phyloP scores from a whole-genome alignment of 2,888 invertebrate genomes.

The Drosophila meridiana region DNA sequence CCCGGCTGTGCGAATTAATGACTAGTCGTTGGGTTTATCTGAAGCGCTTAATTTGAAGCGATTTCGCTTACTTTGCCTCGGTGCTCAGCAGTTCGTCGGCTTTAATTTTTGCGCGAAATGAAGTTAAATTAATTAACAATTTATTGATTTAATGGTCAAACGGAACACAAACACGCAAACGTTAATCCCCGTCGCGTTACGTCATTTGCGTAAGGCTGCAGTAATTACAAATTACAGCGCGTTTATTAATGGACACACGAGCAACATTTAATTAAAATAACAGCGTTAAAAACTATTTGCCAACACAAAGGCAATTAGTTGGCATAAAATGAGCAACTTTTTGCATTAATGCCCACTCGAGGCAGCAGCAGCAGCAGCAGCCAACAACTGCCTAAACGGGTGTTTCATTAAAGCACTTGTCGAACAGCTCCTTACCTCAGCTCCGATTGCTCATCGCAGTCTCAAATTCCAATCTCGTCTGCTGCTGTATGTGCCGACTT shows the following conservation, averaged over 20 bases:
- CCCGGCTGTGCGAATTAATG: constrained; percentile 54
- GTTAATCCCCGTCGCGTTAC: constrained; percentile 30
- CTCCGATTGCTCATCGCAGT: background rate
- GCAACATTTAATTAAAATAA: constrained; percentile 61
- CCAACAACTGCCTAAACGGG: background rate
- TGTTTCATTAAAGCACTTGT: background rate
- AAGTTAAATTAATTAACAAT: constrained; percentile 58
- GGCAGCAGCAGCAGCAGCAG: no score
- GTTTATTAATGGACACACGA: constrained; percentile 35
- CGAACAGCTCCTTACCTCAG: background rate
- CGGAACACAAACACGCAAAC: constrained; percentile 13
- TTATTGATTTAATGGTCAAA: constrained; percentile 52
- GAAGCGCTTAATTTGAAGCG: constrained; percentile 67
- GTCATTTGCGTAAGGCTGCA: constrained; percentile 24
- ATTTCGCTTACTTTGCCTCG: constrained; percentile 41
- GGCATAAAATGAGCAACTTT: constrained; percentile 2
- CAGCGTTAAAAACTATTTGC: constrained; percentile 4
- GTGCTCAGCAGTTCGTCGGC: constrained; percentile 4
- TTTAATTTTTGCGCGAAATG: constrained; percentile 39
- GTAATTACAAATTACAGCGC: constrained; percentile 56
- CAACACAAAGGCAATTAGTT: constrained; percentile 22
- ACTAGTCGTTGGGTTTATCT: constrained; percentile 59
- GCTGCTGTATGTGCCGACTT: background rate
- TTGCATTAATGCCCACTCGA: background rate
- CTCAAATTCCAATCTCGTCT: background rate